These are phyloP conservation scores for Aphelenchoides bicaudatus DNA, from an alignment of 2,888 invertebrate genomes.

Conservation along the genomic window DNA sequence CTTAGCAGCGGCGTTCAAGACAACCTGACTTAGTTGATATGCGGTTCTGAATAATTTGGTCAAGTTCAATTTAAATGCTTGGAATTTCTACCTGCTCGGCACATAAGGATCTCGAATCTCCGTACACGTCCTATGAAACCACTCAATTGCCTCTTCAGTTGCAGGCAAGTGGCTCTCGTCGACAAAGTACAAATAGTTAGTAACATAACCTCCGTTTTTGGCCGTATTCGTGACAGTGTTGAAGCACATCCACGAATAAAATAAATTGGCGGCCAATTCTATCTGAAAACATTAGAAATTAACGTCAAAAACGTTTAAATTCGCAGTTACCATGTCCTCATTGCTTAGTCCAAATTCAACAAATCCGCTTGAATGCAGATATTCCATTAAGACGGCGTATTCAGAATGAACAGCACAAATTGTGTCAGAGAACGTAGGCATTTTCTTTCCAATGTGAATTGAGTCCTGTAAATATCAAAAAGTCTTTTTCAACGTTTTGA, in stretches of 20 bases:
- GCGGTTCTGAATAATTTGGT: background rate
- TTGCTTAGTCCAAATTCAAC: background rate
- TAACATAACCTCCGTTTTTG: constrained; percentile 10
- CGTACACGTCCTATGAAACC: background rate
- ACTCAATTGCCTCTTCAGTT: constrained; percentile 2
- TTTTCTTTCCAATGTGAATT: background rate
- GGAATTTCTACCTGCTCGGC: background rate
- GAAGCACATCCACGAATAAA: constrained; percentile 16
- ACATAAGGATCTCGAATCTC: constrained; percentile 5
- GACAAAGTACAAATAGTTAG: constrained; percentile 1
- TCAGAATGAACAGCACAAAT: constrained; percentile 7
- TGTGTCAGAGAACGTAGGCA: background rate
- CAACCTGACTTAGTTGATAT: background rate
- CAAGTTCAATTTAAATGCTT: background rate
- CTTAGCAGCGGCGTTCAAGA: constrained; percentile 10
- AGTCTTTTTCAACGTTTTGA: too few species aligned
- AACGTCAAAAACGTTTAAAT: too few species aligned
- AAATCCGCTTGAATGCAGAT: constrained; percentile 7
- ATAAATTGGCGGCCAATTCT: constrained; percentile 1
- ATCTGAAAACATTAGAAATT: constrained; percentile 1
- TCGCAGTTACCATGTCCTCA: background rate
- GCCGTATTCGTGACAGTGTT: constrained; percentile 6
- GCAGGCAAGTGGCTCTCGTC: constrained; percentile 16
- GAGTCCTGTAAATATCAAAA: constrained; percentile 8
- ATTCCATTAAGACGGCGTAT: constrained; percentile 5